phyloP scores from a whole-genome alignment of 2,888 invertebrate genomes.

The Epicampocera succincta region DNA sequence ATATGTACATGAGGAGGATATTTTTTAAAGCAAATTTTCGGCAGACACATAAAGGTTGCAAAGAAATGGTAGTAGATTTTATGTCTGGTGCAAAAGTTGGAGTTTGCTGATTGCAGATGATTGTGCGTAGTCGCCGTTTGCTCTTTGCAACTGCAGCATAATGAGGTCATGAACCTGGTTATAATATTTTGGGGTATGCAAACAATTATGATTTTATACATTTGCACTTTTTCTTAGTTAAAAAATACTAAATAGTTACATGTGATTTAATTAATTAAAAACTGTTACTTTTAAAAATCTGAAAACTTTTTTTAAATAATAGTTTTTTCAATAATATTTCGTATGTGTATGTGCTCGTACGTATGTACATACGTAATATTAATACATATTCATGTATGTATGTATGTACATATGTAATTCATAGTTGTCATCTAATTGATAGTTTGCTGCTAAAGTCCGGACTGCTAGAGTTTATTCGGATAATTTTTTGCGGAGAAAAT shows the following conservation, averaged over 20 bases:
- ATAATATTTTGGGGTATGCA: slow-evolving; percentile 64
- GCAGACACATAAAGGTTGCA: slow-evolving; percentile 57
- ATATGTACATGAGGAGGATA: neutral
- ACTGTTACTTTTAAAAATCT: neutral
- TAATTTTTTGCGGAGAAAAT: too few relatives aligned
- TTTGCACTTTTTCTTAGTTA: neutral
- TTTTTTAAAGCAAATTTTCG: slow-evolving; percentile 53
- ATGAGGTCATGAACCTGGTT: slow-evolving; percentile 80
- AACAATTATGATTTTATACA: slow-evolving; percentile 43
- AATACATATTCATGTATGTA: too few relatives aligned
- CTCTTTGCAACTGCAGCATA: slow-evolving; percentile 71
- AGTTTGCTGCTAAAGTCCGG: too few relatives aligned
- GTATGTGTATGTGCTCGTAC: too few relatives aligned
- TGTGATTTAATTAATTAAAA: slow-evolving; percentile 26
- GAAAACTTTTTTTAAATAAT: too few relatives aligned
- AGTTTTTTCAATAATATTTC: too few relatives aligned
- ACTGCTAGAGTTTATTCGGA: too few relatives aligned
- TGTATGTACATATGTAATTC: too few relatives aligned
- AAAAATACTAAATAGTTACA: slow-evolving; percentile 14
- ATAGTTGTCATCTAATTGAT: too few relatives aligned
- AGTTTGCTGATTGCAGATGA: slow-evolving; percentile 54
- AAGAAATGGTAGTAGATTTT: slow-evolving; percentile 53
- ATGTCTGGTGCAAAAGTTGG: slow-evolving; percentile 63
- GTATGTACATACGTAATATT: too few relatives aligned
- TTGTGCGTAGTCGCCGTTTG: slow-evolving; percentile 68